A percentile compares a stretch with the other conserved stretches of the same genome.
Conservation (phyloP, 2,797 vertebrate species). For the Danio aesculapii region DNA sequence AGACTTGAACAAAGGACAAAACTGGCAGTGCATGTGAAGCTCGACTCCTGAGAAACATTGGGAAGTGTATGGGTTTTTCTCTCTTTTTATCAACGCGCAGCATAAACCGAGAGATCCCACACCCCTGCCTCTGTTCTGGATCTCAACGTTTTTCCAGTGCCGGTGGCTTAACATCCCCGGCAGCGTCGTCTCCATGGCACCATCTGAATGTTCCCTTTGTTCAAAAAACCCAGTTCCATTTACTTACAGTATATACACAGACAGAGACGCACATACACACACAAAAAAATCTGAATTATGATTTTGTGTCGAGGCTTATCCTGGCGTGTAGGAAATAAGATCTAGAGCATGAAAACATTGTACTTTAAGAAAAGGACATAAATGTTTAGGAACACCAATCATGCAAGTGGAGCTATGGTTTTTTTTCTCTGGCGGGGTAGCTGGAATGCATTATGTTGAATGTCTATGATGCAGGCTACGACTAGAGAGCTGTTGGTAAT, state of each 20-base stretch:
- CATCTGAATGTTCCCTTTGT: constrained; percentile 66
- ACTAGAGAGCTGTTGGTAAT: background rate
- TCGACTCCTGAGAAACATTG: background rate
- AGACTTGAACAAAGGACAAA: constrained; percentile 16
- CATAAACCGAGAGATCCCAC: constrained; percentile 8
- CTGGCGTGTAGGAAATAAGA: constrained; percentile 57
- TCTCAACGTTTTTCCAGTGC: constrained; percentile 57
- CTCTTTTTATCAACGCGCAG: constrained; percentile 33
- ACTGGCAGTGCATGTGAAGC: background rate
- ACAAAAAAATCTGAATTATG: constrained; percentile 55
- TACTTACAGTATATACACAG: constrained; percentile 45
- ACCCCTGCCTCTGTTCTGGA: constrained; percentile 18
- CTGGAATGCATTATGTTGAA: constrained; percentile 19
- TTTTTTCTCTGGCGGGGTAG: constrained; percentile 28
- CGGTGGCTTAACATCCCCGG: constrained; percentile 60
- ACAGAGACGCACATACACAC: constrained; percentile 44
- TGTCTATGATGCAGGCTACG: background rate
- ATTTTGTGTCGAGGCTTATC: constrained; percentile 57
- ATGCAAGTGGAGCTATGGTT: constrained; percentile 11
- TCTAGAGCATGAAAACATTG: constrained; percentile 57
- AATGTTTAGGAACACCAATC: constrained; percentile 46
- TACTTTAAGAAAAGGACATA: constrained; percentile 46
- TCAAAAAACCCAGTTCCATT: constrained; percentile 56
- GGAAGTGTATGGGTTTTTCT: constrained; percentile 6
- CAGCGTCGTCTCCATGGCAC: constrained; percentile 59